A percentile compares a stretch with the other conserved stretches of the same genome.
phyloP scores from a whole-genome alignment of 2,797 vertebrate species.

The Pachyuromys duprasi region DNA sequence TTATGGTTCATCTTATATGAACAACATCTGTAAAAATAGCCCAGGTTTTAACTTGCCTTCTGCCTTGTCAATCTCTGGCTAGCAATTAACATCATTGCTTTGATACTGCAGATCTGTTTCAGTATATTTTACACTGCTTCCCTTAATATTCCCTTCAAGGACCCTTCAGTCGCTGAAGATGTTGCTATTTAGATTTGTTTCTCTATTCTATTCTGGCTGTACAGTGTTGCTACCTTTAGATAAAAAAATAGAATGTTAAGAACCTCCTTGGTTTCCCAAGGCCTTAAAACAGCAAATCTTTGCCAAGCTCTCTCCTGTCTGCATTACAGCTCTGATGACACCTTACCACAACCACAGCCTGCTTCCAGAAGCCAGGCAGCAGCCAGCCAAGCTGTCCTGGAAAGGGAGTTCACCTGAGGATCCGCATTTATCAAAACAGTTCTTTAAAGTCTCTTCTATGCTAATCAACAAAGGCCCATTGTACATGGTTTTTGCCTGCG shows the following conservation, averaged over 20 bases:
- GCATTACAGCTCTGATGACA: neutral
- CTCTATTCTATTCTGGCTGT: constrained; percentile 7
- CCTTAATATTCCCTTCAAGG: neutral
- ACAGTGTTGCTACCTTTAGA: constrained; percentile 15
- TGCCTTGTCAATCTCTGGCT: neutral
- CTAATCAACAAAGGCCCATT: constrained; percentile 63
- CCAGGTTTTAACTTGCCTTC: neutral
- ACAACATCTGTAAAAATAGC: neutral
- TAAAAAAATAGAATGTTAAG: constrained; percentile 47
- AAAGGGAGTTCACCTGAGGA: constrained; percentile 66
- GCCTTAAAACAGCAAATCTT: constrained; percentile 51
- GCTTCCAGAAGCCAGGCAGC: constrained; percentile 58
- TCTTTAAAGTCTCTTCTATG: constrained; percentile 64
- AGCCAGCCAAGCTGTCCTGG: constrained; percentile 72
- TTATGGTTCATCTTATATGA: neutral
- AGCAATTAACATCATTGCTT: neutral
- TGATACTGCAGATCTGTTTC: neutral
- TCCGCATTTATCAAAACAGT: constrained; percentile 48
- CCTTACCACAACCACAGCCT: constrained; percentile 60
- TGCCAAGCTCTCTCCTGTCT: neutral
- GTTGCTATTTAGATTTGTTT: constrained; percentile 27
- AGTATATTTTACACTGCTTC: neutral
- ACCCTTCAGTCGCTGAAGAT: neutral
- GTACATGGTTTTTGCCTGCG: constrained; percentile 20
- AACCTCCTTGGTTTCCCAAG: constrained; percentile 57